phyloP scores from a whole-genome alignment of 2,113 vertebrate species.

The Onychostruthus taczanowskii region DNA sequence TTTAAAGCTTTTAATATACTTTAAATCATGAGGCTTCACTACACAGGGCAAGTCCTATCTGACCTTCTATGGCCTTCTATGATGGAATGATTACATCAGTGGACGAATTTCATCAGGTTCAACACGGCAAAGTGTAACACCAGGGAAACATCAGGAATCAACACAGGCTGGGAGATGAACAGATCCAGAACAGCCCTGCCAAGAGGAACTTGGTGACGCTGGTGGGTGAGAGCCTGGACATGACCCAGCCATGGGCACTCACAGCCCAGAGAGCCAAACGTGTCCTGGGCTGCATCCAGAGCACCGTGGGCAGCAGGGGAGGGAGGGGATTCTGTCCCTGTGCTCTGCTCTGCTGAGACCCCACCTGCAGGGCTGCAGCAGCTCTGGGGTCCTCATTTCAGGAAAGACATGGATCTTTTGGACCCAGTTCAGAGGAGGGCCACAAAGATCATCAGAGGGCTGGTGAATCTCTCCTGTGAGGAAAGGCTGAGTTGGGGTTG shows the following conservation, averaged over 20 bases:
- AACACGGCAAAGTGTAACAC: not conserved
- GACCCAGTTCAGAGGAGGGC: too few species aligned
- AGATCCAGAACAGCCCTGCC: not conserved
- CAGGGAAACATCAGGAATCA: not conserved
- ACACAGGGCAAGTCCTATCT: not conserved
- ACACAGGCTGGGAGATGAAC: too few species aligned
- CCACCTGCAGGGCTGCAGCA: too few species aligned
- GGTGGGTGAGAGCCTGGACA: not conserved
- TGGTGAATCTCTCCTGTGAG: too few species aligned
- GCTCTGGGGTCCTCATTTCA: too few species aligned
- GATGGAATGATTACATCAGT: not conserved
- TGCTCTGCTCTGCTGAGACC: too few species aligned
- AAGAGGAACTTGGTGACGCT: rapidly evolving
- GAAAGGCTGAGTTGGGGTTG: too few species aligned
- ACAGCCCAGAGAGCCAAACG: not conserved
- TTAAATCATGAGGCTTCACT: not conserved
- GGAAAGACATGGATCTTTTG: too few species aligned
- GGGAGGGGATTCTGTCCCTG: not conserved
- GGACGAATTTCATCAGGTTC: not conserved
- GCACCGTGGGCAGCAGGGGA: not conserved
- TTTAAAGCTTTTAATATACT: not conserved
- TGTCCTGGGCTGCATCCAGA: not conserved
- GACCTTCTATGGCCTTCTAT: not conserved
- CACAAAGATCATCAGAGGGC: too few species aligned
- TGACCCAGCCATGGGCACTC: not conserved